Evolutionary conservation across 2,113 vertebrate species (phyloP).

Genomic region (Lethenteron reissneri): DNA sequence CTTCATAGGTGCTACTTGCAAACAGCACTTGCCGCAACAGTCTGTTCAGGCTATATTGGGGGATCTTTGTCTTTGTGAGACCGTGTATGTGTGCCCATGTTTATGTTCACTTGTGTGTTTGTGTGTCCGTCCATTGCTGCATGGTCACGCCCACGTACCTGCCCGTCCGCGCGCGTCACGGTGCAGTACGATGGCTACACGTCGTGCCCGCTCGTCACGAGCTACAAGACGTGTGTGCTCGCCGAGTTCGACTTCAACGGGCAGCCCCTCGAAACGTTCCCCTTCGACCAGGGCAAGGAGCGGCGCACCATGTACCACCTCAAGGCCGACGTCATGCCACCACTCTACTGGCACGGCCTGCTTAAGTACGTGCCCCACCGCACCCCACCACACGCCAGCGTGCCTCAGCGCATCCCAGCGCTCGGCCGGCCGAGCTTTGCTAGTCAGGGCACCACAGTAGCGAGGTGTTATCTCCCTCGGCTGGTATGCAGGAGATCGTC

Average conservation of each 20-base stretch:
- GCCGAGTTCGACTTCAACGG: slow-evolving; percentile 68
- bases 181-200: slow-evolving; percentile 82
- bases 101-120: too few relatives aligned
- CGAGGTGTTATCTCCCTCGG: neutral
- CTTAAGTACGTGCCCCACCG: slow-evolving; percentile 36
- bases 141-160: too few relatives aligned
- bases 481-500: neutral
- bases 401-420: neutral
- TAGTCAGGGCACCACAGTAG: neutral
- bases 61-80: too few relatives aligned
- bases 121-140: too few relatives aligned
- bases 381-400: neutral
- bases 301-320: slow-evolving; percentile 58
- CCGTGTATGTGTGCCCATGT: too few relatives aligned
- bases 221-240: slow-evolving; percentile 61
- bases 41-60: too few relatives aligned
- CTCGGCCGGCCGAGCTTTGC: neutral
- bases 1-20: too few relatives aligned
- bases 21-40: too few relatives aligned
- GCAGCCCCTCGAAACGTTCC: slow-evolving; percentile 75
- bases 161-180: slow-evolving; percentile 1
- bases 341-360: slow-evolving; percentile 68
- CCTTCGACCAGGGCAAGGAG: slow-evolving; percentile 80
- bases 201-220: slow-evolving; percentile 70
- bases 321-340: slow-evolving; percentile 82